Conservation (phyloP, 1,140 invertebrate genomes). For the Pachypeltis micranthus region DNA sequence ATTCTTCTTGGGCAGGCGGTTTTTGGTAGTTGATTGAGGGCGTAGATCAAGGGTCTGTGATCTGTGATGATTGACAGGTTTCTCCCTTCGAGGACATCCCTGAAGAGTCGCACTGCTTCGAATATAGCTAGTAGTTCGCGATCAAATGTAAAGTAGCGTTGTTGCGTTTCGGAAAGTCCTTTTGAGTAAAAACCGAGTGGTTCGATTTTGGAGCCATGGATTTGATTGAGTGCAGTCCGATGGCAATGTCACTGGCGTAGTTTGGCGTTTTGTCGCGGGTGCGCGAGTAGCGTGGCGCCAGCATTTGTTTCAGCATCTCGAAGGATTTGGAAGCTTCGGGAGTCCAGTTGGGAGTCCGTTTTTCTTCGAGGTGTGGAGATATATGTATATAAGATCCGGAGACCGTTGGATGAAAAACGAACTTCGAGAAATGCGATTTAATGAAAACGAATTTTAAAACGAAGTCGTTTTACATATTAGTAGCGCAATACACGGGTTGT, state of each 20-base stretch:
- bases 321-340: slow-evolving; percentile 30
- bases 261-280: slow-evolving; percentile 13
- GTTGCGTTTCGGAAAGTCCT: slow-evolving; percentile 31
- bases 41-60: background rate
- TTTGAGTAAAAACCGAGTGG: slow-evolving; percentile 35
- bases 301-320: slow-evolving; percentile 31
- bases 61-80: background rate
- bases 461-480: too few species aligned
- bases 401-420: too few species aligned
- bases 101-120: slow-evolving; percentile 34
- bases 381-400: too few species aligned
- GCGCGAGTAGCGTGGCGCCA: slow-evolving; percentile 26
- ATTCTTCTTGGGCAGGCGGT: too few species aligned
- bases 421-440: too few species aligned
- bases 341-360: slow-evolving; percentile 16
- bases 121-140: slow-evolving; percentile 38
- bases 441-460: too few species aligned
- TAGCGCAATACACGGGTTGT: too few species aligned
- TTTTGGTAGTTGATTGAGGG: too few species aligned
- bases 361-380: slow-evolving; percentile 25
- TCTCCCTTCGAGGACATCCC: slow-evolving; percentile 32
- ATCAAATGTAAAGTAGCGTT: slow-evolving; percentile 35
- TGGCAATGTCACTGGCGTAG: slow-evolving; percentile 24
- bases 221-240: slow-evolving; percentile 24
- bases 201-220: slow-evolving; percentile 19